A percentile compares a stretch with the other conserved stretches of the same genome.
Conservation (phyloP, 2,797 vertebrate genomes). For the Bradypodion ventrale region DNA sequence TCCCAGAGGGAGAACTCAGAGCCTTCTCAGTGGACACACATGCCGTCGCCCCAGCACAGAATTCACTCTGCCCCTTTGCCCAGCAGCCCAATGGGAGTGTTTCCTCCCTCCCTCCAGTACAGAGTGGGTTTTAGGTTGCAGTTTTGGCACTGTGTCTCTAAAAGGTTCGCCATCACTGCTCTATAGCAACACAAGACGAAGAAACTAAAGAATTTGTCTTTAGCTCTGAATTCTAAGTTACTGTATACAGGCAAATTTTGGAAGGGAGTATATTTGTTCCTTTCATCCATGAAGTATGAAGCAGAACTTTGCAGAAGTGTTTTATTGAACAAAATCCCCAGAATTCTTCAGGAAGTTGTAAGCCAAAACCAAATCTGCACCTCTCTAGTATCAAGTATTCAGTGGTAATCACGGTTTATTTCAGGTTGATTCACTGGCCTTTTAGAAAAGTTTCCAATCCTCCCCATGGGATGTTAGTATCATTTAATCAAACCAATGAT, state of each 20-base stretch:
- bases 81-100: too few species aligned
- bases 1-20: too few species aligned
- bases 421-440: slow-evolving; percentile 55
- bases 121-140: too few species aligned
- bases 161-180: too few species aligned
- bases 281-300: slow-evolving; percentile 59
- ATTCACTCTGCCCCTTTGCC: too few species aligned
- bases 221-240: background rate
- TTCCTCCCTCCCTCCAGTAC: too few species aligned
- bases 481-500: slow-evolving; percentile 65
- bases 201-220: background rate
- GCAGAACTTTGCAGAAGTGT: slow-evolving; percentile 1
- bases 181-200: background rate
- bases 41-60: too few species aligned
- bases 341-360: too few species aligned
- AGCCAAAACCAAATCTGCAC: background rate
- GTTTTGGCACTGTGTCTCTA: too few species aligned
- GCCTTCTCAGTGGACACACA: too few species aligned
- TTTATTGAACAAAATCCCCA: too few species aligned
- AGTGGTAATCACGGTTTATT: slow-evolving; percentile 55
- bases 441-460: slow-evolving; percentile 60
- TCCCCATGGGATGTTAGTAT: slow-evolving; percentile 43
- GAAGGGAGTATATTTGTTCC: slow-evolving; percentile 1
- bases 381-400: slow-evolving; percentile 61
- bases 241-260: background rate